Percentiles rank a stretch among this genome's conserved stretches.
phyloP scores from a whole-genome alignment of 2,113 vertebrate species.

The Seriola aureovittata region DNA sequence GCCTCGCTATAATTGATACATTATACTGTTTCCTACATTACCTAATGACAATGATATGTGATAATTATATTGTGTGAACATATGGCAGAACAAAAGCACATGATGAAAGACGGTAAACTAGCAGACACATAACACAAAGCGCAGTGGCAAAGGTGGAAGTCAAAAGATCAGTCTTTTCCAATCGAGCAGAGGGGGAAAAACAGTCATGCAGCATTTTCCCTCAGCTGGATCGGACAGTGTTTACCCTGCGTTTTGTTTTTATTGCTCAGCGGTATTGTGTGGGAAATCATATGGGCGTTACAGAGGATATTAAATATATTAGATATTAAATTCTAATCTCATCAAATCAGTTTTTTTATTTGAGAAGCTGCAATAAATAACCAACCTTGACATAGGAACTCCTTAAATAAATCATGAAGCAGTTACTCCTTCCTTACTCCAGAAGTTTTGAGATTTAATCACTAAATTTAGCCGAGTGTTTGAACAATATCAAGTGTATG shows the following conservation, averaged over 20 bases:
- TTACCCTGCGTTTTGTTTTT: conserved; percentile 32
- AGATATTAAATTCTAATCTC: conserved; percentile 31
- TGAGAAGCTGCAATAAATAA: conserved; percentile 24
- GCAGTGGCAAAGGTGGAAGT: conserved; percentile 19
- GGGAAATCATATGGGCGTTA: conserved; percentile 13
- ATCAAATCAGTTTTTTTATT: conserved; percentile 38
- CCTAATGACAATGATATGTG: conserved; percentile 35
- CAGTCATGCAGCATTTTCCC: background rate
- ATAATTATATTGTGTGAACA: conserved; percentile 49
- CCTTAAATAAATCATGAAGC: conserved; percentile 55
- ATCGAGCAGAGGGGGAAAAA: background rate
- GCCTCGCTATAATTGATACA: conserved; percentile 1
- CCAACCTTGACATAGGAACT: conserved; percentile 38
- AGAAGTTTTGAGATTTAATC: conserved; percentile 73
- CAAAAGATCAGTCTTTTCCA: conserved; percentile 16
- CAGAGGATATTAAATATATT: conserved; percentile 49
- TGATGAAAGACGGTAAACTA: conserved; percentile 34
- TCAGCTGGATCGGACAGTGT: background rate
- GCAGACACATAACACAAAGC: conserved; percentile 11
- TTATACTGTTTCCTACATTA: conserved; percentile 34
- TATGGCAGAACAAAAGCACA: conserved; percentile 43
- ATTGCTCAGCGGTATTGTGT: conserved; percentile 24
- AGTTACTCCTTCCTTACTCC: conserved; percentile 24
- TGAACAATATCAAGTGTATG: conserved; percentile 67
- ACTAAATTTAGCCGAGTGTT: conserved; percentile 56